Percentiles rank a stretch among this genome's conserved stretches.
These are phyloP conservation scores for Mycteria americana DNA, from an alignment of 2,797 vertebrate species.

Conservation along the genomic window DNA sequence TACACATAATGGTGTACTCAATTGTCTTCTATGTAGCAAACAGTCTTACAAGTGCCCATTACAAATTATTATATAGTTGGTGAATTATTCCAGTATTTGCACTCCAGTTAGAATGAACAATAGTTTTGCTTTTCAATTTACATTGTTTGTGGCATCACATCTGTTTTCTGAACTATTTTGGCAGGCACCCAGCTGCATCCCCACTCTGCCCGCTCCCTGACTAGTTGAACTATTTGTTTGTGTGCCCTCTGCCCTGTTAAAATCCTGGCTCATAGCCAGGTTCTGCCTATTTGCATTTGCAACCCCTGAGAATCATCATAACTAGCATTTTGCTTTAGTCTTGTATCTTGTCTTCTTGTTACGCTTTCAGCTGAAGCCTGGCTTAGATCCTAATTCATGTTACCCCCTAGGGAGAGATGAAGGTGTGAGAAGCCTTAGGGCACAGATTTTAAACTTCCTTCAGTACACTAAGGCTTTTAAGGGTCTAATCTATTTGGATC, in stretches of 20 bases:
- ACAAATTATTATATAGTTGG: not conserved
- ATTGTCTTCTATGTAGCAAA: not conserved
- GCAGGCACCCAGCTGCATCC: not conserved
- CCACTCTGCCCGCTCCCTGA: not conserved
- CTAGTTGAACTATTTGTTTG: not conserved
- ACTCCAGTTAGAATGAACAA: not conserved
- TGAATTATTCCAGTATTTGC: conserved; percentile 8
- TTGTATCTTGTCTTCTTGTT: not conserved
- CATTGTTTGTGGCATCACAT: not conserved
- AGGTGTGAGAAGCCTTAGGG: not conserved
- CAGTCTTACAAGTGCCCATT: not conserved
- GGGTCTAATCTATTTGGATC: not conserved
- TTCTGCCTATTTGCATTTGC: not conserved
- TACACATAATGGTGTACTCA: not conserved
- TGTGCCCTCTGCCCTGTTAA: not conserved
- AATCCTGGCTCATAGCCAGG: not conserved
- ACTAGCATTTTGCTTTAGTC: not conserved
- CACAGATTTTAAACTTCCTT: not conserved
- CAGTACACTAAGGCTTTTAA: not conserved
- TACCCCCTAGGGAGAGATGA: not conserved
- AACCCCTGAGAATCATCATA: not conserved
- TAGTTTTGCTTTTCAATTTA: not conserved
- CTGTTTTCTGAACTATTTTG: conserved; percentile 15
- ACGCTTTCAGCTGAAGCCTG: not conserved
- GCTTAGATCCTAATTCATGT: not conserved